Evolutionary conservation across 1,140 invertebrate species (phyloP).

Genomic region (Sipha flava): DNA sequence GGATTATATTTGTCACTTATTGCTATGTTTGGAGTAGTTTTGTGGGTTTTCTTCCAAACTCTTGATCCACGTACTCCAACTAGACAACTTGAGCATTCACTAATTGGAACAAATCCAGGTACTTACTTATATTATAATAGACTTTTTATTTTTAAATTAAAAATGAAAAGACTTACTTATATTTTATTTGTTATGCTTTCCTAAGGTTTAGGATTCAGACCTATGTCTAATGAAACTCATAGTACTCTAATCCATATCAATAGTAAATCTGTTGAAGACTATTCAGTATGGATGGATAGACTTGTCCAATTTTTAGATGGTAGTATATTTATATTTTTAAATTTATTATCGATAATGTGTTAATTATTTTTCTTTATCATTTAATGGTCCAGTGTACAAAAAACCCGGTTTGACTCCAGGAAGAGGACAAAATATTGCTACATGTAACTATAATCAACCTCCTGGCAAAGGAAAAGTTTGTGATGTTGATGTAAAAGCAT

Average conservation of each 20-base stretch:
- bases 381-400: slow-evolving; percentile 52
- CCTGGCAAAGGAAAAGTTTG: slow-evolving; percentile 60
- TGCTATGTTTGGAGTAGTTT: slow-evolving; percentile 68
- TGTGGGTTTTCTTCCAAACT: slow-evolving; percentile 86
- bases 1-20: slow-evolving; percentile 63
- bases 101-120: slow-evolving; percentile 88
- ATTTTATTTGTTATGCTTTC: slow-evolving; percentile 26
- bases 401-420: slow-evolving; percentile 55
- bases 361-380: not conserved
- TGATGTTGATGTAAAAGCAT: slow-evolving; percentile 57
- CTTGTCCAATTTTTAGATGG: slow-evolving; percentile 64
- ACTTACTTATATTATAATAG: slow-evolving; percentile 36
- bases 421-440: slow-evolving; percentile 56
- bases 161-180: slow-evolving; percentile 8
- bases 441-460: slow-evolving; percentile 54
- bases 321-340: slow-evolving; percentile 42
- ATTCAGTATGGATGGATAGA: slow-evolving; percentile 65
- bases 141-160: too few relatives aligned
- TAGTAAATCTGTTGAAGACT: slow-evolving; percentile 61
- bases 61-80: slow-evolving; percentile 77
- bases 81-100: slow-evolving; percentile 68
- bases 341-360: not conserved
- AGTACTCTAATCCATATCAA: slow-evolving; percentile 91
- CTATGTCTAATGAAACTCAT: slow-evolving; percentile 77
- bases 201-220: slow-evolving; percentile 81